Base-by-base conservation (phyloP, 2,797 vertebrate species). In the Microctenopoma stevenorrisi region DNA sequence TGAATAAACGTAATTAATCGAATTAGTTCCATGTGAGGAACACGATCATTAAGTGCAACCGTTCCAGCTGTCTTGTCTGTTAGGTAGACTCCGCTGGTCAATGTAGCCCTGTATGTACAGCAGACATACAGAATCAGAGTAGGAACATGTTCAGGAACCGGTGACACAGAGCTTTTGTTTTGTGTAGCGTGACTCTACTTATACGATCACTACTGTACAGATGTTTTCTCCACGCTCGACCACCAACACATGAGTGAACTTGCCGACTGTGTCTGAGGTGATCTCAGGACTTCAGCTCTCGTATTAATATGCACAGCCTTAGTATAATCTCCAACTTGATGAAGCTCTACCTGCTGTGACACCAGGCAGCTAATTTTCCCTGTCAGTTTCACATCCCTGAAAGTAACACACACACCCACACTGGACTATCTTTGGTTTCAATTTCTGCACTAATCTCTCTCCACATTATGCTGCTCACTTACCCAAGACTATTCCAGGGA, bases 351-450 rank as follows among this genome's bases (percentile, higher is more conserved):
- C 79, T 77, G 82, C 87, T 84, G 72, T 74, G 85, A 88, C 78
- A 77, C 64, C 83, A 76, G 58, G 68, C 81, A 75, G 86, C 82
- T 89, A 86, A 88, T 82, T 78, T 82, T 82, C 82, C 69, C 81
- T 81, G 88, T 89, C 89, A 89, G 83, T 58, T 79, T 77, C 61
- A 77, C 82, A 82, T 87, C 86, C 74, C 75, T 54, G 68, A 68
- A 71, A 84, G 68, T 72, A 73, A 66, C 77, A 62, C 74, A 46
- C 70, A 72, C 84, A 57, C 87, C 82, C 72, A 85, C 88, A 56
- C 54, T 26, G 64, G 58, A 83, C 86, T 89, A 80, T 92, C 89
- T 91, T 87, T 91, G 80, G 81, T 85, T 88, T 87, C 79, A 75
- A 69, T 89, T 85, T 77, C 76, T 82, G 64, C 79, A 78, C 65